phyloP scores from a whole-genome alignment of 2,797 vertebrate genomes.

The Decapterus maruadsi region DNA sequence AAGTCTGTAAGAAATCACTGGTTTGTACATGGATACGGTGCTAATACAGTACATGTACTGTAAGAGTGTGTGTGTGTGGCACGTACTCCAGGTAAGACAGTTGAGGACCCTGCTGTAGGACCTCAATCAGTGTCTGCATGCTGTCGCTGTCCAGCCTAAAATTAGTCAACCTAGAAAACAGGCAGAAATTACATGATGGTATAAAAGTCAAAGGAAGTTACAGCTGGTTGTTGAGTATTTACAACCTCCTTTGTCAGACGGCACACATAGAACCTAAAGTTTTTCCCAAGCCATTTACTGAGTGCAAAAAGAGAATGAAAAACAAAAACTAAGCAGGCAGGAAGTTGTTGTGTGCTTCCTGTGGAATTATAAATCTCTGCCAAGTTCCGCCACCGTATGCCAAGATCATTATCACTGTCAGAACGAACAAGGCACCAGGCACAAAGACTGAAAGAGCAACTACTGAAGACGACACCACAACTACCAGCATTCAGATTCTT shows the following conservation, averaged over 20 bases:
- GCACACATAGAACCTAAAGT: neutral
- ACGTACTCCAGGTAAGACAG: constrained; percentile 89
- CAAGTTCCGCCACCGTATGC: neutral
- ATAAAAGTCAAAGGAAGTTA: neutral
- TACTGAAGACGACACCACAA: neutral
- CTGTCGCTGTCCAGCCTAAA: constrained; percentile 79
- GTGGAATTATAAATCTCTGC: neutral
- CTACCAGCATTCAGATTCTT: neutral
- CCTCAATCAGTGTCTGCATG: constrained; percentile 76
- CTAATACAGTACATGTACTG: no score
- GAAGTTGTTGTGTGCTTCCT: neutral
- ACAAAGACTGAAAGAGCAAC: neutral
- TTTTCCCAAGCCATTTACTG: neutral
- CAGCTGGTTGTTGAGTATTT: neutral
- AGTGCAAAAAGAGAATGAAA: no score
- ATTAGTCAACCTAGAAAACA: constrained; percentile 78
- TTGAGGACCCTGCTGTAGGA: constrained; percentile 77
- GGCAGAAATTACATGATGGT: neutral
- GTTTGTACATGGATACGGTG: neutral
- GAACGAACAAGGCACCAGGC: neutral
- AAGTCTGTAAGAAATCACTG: neutral
- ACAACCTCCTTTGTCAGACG: neutral
- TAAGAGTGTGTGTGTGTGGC: neutral
- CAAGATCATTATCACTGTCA: neutral
- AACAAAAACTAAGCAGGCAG: no score